Evolutionary conservation across 2,888 invertebrate species (phyloP).

Genomic region (Ferrisia virgata): DNA sequence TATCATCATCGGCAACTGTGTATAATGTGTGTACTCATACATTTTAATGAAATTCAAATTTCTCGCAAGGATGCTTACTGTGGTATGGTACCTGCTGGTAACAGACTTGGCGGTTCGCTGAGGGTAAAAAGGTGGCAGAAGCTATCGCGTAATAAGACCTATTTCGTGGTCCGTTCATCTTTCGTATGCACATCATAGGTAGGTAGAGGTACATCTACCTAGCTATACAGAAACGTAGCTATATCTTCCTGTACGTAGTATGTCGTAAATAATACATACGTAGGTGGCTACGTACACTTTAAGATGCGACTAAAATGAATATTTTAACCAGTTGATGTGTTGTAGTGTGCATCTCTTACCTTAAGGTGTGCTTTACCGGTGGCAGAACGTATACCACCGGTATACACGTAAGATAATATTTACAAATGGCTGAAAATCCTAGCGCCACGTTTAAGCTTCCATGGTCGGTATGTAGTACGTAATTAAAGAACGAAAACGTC

Average conservation of each 20-base stretch:
- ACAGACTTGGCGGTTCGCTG: not conserved
- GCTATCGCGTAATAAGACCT: not conserved
- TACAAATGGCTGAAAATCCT: not conserved
- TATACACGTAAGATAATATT: not conserved
- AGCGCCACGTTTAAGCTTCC: not conserved
- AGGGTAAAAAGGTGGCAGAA: not conserved
- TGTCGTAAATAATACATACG: not conserved
- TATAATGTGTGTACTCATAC: not conserved
- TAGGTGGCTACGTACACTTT: not conserved
- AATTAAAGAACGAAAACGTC: not conserved
- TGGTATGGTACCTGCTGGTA: too few species aligned
- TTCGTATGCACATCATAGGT: not conserved
- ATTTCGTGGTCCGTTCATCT: not conserved
- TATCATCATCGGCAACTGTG: not conserved
- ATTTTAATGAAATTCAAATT: slow-evolving; percentile 29
- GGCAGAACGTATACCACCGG: not conserved
- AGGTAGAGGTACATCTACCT: too few species aligned
- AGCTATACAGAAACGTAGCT: too few species aligned
- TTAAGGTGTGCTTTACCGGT: not conserved
- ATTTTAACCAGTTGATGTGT: not conserved
- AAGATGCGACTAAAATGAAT: slow-evolving; percentile 2
- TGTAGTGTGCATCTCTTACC: not conserved
- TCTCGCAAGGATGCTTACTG: not conserved
- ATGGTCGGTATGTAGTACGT: not conserved
- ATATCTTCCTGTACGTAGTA: too few species aligned